A percentile compares a stretch with the other conserved stretches of the same genome.
Evolutionary conservation across 2,797 vertebrate genomes (phyloP).

Genomic region (Anniella stebbinsi): DNA sequence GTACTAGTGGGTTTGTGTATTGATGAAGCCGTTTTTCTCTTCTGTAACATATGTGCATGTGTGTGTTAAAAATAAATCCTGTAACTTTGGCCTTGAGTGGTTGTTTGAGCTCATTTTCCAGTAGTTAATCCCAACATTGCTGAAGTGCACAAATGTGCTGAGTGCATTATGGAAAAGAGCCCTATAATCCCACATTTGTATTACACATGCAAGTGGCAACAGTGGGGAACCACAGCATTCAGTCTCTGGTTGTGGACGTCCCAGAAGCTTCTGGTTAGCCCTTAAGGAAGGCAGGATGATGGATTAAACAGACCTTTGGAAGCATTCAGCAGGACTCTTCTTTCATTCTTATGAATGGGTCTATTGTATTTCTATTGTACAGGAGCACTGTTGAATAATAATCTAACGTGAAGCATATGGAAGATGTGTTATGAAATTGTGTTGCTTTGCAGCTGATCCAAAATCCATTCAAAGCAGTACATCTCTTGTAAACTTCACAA

Average conservation of each 20-base stretch:
- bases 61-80: too few relatives aligned
- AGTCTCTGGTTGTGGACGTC: neutral
- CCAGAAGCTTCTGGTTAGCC: neutral
- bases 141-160: too few relatives aligned
- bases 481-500: neutral
- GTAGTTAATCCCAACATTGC: too few relatives aligned
- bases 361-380: neutral
- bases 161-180: too few relatives aligned
- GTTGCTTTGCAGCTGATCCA: neutral
- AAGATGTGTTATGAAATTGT: conserved; percentile 40
- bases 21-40: too few relatives aligned
- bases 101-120: too few relatives aligned
- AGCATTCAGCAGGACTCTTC: neutral
- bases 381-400: neutral
- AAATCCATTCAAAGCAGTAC: neutral
- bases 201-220: too few relatives aligned
- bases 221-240: neutral
- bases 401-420: neutral
- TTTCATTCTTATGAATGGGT: neutral
- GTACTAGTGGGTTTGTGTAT: too few relatives aligned
- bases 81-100: too few relatives aligned
- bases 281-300: neutral
- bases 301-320: neutral
- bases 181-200: too few relatives aligned
- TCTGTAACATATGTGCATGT: too few relatives aligned